A percentile compares a stretch with the other conserved stretches of the same genome.
Evolutionary conservation across 1,140 invertebrate species (phyloP).

Genomic region (Cydia fagiglandana): DNA sequence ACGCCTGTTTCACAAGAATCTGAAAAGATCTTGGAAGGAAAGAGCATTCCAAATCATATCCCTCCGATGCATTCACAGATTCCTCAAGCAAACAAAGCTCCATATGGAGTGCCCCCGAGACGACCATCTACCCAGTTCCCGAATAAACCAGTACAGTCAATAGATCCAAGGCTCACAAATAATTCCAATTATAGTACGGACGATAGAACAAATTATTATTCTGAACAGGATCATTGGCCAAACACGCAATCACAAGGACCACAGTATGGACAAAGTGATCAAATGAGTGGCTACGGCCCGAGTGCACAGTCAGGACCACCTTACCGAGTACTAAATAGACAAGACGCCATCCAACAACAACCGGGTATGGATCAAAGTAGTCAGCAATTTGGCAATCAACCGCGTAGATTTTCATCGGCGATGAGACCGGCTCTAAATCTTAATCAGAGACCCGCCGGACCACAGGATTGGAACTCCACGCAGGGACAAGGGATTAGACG

Average conservation of each 20-base stretch:
- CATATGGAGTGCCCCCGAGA: constrained; percentile 63
- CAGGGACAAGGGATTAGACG: constrained; percentile 52
- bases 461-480: constrained; percentile 63
- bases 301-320: constrained; percentile 42
- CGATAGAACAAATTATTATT: constrained; percentile 59
- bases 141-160: constrained; percentile 50
- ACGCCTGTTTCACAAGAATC: constrained; percentile 72
- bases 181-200: constrained; percentile 62
- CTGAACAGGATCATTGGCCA: constrained; percentile 65
- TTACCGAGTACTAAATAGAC: constrained; percentile 48
- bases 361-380: constrained; percentile 62
- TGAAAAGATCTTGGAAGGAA: constrained; percentile 77
- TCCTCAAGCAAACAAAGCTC: constrained; percentile 64
- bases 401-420: constrained; percentile 55
- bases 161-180: constrained; percentile 63
- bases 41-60: constrained; percentile 79
- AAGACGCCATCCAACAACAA: constrained; percentile 55
- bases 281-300: constrained; percentile 50
- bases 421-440: constrained; percentile 53
- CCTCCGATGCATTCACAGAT: constrained; percentile 74
- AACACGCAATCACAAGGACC: constrained; percentile 53
- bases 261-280: constrained; percentile 54
- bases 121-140: constrained; percentile 51
- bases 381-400: constrained; percentile 63
- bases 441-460: constrained; percentile 56